phyloP scores from a whole-genome alignment of 1,140 invertebrate species.

The Euura lappo region DNA sequence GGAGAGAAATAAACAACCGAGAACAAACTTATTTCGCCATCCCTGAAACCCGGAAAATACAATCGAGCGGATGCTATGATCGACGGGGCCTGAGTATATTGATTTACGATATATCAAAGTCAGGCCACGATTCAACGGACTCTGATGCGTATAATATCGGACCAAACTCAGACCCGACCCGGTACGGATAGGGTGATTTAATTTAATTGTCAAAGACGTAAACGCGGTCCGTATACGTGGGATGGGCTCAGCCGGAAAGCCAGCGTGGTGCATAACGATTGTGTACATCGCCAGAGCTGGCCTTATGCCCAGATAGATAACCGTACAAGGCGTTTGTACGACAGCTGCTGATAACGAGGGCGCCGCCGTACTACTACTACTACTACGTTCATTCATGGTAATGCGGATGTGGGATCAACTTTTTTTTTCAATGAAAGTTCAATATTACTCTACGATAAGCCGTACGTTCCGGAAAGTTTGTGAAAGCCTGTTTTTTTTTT shows the following conservation, averaged over 20 bases:
- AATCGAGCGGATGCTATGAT: background rate
- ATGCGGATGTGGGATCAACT: slow-evolving; percentile 24
- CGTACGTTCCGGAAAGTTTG: background rate
- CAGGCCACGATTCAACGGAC: background rate
- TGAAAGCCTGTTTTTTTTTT: no score
- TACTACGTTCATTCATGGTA: slow-evolving; percentile 37
- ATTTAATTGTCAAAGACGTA: background rate
- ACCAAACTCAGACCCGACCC: no score
- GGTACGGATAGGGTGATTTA: background rate
- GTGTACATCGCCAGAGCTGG: background rate
- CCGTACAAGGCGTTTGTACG: slow-evolving; percentile 1
- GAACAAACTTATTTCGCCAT: background rate
- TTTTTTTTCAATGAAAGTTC: slow-evolving; percentile 33
- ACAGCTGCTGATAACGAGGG: slow-evolving; percentile 13
- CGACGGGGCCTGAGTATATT: background rate
- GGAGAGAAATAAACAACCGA: background rate
- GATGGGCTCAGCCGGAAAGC: background rate
- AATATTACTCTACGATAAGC: slow-evolving; percentile 32
- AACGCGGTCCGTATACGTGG: no score
- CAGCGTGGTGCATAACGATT: background rate
- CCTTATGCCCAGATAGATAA: slow-evolving; percentile 7
- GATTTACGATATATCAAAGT: background rate
- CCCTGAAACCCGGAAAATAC: background rate
- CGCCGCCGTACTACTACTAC: background rate
- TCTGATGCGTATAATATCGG: no score